phyloP scores from a whole-genome alignment of 1,140 invertebrate genomes.

The Drosophila oshimai region DNA sequence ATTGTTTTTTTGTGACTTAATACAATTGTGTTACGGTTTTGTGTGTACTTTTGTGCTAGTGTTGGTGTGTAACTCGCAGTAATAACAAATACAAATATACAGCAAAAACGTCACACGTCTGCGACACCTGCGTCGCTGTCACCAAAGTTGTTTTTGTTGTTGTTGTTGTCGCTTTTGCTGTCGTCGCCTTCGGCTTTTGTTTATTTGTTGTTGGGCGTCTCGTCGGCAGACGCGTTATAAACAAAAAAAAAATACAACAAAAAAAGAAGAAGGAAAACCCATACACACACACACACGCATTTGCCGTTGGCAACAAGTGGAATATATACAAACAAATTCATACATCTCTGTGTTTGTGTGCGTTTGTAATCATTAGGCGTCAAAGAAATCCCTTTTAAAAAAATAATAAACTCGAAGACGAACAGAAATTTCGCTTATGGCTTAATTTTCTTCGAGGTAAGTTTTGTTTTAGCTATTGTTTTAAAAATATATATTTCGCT shows the following conservation, averaged over 20 bases:
- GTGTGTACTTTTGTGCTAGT: background rate
- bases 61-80: constrained; percentile 18
- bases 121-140: constrained; percentile 45
- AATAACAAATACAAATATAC: constrained; percentile 1
- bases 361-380: constrained; percentile 23
- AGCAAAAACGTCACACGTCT: constrained; percentile 35
- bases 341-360: background rate
- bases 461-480: background rate
- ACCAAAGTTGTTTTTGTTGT: background rate
- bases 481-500: background rate
- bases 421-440: background rate
- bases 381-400: constrained; percentile 19
- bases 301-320: constrained; percentile 68
- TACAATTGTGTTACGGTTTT: constrained; percentile 2
- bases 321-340: constrained; percentile 40
- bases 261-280: constrained; percentile 13
- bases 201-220: constrained; percentile 61
- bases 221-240: constrained; percentile 50
- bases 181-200: constrained; percentile 57
- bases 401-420: background rate
- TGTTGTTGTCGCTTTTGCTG: constrained; percentile 11
- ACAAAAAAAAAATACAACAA: constrained; percentile 36
- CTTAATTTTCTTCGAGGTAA: background rate
- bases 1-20: constrained; percentile 16
- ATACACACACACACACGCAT: constrained; percentile 18